Base-by-base conservation (phyloP, 2,113 vertebrate genomes). In the Hydrochoerus hydrochaeris region DNA sequence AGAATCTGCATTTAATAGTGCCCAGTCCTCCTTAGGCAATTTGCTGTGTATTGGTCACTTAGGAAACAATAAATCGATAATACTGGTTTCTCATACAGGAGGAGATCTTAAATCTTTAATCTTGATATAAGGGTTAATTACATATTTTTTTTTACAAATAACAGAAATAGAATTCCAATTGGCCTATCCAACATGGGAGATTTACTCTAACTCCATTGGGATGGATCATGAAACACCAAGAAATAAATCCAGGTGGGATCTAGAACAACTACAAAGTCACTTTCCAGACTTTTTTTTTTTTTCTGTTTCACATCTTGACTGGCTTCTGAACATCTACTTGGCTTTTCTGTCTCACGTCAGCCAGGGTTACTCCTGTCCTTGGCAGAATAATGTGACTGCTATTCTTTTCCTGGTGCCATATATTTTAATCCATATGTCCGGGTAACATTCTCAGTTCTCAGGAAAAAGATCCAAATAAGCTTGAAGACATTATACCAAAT, bases 191-290 rank as follows among this genome's bases (percentile, higher is more conserved):
- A 52, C 86, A 84, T 46, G 30, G 26, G 35, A 75, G 32, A 71
- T 75, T 67, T 78, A 83, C 44, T 7, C 0, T 81, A 88, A 85
- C 38, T 22, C 69, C 26, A 32, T 7, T 49, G 20, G 49, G 67
- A 6, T 58, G 7, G 65, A 32, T 96, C n/a, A 62, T 63, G 16
- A 94, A 96, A 97, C 35, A 73, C 6, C 20, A 81, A 81, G 46
- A 46, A 62, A 85, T 83, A 30, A 73, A 73, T 46, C 30, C 8
- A 49, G 1, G 0, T 57, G n/a, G 41, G 19, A 30, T 94, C 12
- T 8, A 49, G 88, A 83, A 69, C 52, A 91, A 80, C 14, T 28
- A 57, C 41, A 49, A 82, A 52, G 46, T 84, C 5, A 67, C 30
- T 46, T 63, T 49, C 38, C 28, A 57, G 26, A 67, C 12, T 57